Evolutionary conservation across 2,113 vertebrate species (phyloP), one percentile per base, ranked within the genome.

Genomic region (Apaloderma vittatum): DNA sequence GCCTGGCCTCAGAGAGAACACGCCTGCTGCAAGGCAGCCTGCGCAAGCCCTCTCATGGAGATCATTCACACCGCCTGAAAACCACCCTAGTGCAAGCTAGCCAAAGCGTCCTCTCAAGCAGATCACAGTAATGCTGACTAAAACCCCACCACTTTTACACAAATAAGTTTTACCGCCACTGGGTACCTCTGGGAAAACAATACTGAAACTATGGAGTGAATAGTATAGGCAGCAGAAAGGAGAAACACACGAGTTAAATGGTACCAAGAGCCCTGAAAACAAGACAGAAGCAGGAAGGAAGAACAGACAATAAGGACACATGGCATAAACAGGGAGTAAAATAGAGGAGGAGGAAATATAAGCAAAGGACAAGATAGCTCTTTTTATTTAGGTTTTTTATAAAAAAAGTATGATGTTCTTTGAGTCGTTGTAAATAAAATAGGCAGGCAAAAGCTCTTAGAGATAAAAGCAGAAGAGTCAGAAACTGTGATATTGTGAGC

Each of bases 1-100:
- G 58, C 37, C 40, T 6, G 26, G n/a, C 46, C 30, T 48, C 2
- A 1, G 29, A 37, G 14, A 45, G n/a, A 66, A 15, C 1, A 1
- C 0, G 2, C 34, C 32, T 9, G 32, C 72, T 34, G 55, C 36
- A 77, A 23, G 0, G 3, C 65, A 26, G 92, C 65, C 77, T 67
- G 32, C 3, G 9, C 12, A 12, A 89, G 68, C 92, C 84, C 87
- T 86, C 68, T 91, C 18, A 36, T 77, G 90, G 86, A 86, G 73
- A 27, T 26, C 10, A 2, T 6, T 55, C 12, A n/a, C 8, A 76
- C 51, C 8, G 5, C 45, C 51, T 12, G 37, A 32, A 49, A 71
- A 55, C 5, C 30, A 5, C 12, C 11, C 6, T 26, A 27, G 9
- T 54, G 51, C 79, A 20, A 43, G 63, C 26, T 8, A 57, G 27